These are phyloP conservation scores for Drosophila micromelanica DNA, from an alignment of 1,140 invertebrate species.

Conservation along the genomic window DNA sequence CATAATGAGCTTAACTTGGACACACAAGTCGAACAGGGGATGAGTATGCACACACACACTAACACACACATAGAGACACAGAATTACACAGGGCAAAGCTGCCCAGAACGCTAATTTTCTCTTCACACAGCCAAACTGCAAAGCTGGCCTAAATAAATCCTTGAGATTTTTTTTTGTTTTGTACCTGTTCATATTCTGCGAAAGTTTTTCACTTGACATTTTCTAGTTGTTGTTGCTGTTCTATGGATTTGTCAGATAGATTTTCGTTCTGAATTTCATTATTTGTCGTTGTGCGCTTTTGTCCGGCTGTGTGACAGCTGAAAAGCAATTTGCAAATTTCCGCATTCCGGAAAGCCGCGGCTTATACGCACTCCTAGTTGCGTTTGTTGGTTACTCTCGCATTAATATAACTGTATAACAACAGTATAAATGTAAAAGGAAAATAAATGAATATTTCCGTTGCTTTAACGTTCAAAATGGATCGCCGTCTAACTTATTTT, in stretches of 20 bases:
- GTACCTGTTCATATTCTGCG: constrained; percentile 9
- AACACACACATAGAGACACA: no score
- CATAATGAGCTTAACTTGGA: constrained; percentile 72
- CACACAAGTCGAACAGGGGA: constrained; percentile 16
- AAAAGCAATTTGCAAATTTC: constrained; percentile 52
- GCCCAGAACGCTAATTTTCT: constrained; percentile 26
- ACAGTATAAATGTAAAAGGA: no score
- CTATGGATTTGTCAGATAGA: constrained; percentile 50
- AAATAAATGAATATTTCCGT: no score
- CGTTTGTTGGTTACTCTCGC: no score
- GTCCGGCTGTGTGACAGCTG: constrained; percentile 16
- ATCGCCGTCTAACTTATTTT: no score
- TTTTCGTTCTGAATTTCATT: constrained; percentile 65
- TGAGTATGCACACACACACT: constrained; percentile 4
- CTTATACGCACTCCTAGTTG: constrained; percentile 28
- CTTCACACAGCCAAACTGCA: constrained; percentile 2
- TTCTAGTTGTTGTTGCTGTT: constrained; percentile 35
- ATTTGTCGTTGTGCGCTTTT: constrained; percentile 36
- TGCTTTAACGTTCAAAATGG: no score
- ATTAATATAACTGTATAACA: no score
- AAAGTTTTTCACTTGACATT: constrained; percentile 33
- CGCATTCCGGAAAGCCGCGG: constrained; percentile 20
- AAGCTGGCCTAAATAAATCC: constrained; percentile 21
- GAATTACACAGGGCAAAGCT: no score
- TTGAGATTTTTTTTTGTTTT: constrained; percentile 4